Percentiles rank a stretch among this genome's conserved stretches.
Conservation (phyloP, 2,888 invertebrate genomes). For the Drosophila imparisetae region DNA sequence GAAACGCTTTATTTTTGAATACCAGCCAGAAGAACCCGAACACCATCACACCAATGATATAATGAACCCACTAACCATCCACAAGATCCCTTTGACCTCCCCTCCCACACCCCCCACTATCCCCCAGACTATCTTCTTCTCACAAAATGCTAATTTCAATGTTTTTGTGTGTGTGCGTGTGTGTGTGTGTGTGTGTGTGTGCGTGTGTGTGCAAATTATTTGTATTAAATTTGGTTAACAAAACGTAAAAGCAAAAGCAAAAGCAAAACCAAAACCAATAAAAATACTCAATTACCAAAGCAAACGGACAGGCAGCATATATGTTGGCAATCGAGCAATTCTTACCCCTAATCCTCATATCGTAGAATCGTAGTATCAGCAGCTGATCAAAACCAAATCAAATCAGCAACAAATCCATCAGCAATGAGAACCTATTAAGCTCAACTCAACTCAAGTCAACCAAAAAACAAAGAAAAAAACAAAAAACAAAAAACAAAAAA, state of each 20-base stretch:
- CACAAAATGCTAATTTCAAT: conserved; percentile 74
- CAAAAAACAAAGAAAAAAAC: neutral
- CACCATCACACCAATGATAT: conserved; percentile 47
- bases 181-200: conserved; percentile 56
- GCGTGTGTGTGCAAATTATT: conserved; percentile 60
- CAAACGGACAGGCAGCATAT: conserved; percentile 85
- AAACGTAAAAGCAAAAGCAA: conserved; percentile 30
- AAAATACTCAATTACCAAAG: conserved; percentile 57
- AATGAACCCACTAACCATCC: conserved; percentile 25
- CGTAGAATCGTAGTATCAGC: conserved; percentile 61
- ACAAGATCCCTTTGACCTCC: conserved; percentile 18
- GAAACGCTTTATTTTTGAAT: conserved; percentile 68
- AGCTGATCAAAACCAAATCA: conserved; percentile 32
- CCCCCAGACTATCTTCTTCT: conserved; percentile 29
- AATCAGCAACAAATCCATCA: conserved; percentile 11
- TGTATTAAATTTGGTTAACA: conserved; percentile 82
- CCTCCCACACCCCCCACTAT: neutral
- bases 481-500: neutral
- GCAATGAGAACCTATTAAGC: conserved; percentile 5
- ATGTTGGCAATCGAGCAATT: conserved; percentile 85
- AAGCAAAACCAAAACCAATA: conserved; percentile 15
- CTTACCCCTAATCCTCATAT: conserved; percentile 48
- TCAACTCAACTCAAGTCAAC: conserved; percentile 9
- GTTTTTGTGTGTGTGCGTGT: conserved; percentile 61
- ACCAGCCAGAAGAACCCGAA: conserved; percentile 34